phyloP scores from a whole-genome alignment of 2,797 vertebrate species.

The Margarornis squamiger region DNA sequence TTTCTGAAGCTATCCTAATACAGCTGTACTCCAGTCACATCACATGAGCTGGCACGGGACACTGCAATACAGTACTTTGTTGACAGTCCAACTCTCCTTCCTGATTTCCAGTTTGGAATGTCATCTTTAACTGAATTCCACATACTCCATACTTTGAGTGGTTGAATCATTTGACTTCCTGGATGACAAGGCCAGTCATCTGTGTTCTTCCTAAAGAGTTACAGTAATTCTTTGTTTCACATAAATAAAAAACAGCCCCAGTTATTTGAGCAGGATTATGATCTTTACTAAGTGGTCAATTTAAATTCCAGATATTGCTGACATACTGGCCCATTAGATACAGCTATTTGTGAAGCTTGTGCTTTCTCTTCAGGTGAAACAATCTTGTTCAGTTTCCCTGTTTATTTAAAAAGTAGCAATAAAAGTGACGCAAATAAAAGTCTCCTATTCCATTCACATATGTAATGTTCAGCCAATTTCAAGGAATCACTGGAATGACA shows the following conservation, averaged over 20 bases:
- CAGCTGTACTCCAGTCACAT: background rate
- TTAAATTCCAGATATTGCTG: background rate
- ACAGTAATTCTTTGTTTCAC: background rate
- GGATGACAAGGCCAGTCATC: background rate
- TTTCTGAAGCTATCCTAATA: background rate
- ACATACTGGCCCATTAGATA: background rate
- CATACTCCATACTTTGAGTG: background rate
- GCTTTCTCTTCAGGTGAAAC: background rate
- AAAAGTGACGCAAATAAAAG: background rate
- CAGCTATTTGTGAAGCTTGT: background rate
- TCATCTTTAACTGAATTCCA: background rate
- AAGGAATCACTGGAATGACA: background rate
- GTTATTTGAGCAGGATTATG: background rate
- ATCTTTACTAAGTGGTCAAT: background rate
- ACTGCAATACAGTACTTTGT: accelerated
- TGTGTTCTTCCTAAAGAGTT: background rate
- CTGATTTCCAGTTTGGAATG: background rate
- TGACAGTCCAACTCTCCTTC: background rate
- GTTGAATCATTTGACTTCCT: background rate
- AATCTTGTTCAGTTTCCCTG: background rate
- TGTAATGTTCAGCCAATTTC: background rate
- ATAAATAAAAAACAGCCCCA: background rate
- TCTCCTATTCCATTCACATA: background rate
- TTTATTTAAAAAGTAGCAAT: background rate
- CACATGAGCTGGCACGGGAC: background rate